Conservation (phyloP, 2,888 invertebrate genomes). For the Sicus ferrugineus region DNA sequence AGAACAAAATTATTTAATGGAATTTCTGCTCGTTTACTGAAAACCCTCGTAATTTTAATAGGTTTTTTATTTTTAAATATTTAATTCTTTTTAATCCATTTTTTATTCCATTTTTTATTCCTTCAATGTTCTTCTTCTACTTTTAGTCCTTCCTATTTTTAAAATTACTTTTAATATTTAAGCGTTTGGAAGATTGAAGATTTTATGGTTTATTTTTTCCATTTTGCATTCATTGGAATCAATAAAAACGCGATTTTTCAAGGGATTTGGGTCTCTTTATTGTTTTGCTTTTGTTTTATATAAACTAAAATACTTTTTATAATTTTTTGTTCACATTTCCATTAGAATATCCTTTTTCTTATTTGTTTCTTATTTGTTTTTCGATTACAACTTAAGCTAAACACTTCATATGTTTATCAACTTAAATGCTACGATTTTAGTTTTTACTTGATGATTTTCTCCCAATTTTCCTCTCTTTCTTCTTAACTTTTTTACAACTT, state of each 20-base stretch:
- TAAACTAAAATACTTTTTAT: constrained; percentile 35
- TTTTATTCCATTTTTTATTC: too few species aligned
- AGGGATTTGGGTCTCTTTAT: constrained; percentile 54
- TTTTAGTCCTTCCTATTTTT: too few species aligned
- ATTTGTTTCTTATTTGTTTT: not conserved
- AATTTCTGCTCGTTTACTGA: too few species aligned
- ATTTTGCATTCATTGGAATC: too few species aligned
- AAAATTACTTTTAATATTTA: too few species aligned
- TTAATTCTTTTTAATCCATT: too few species aligned
- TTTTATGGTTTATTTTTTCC: not conserved
- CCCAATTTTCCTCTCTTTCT: not conserved
- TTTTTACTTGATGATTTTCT: not conserved
- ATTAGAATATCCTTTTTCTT: constrained; percentile 15
- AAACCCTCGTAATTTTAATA: too few species aligned
- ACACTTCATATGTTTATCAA: not conserved
- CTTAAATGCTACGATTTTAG: not conserved
- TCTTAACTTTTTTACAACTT: not conserved
- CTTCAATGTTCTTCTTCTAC: too few species aligned
- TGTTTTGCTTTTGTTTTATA: constrained; percentile 35
- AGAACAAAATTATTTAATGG: too few species aligned
- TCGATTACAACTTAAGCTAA: not conserved
- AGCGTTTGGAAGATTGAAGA: too few species aligned
- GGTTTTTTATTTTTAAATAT: too few species aligned
- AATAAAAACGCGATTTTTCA: constrained; percentile 2
- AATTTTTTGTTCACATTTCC: not conserved